Evolutionary conservation across 2,888 invertebrate genomes (phyloP), one percentile per base, ranked within the genome.

Genomic region (Adela reaumurella): DNA sequence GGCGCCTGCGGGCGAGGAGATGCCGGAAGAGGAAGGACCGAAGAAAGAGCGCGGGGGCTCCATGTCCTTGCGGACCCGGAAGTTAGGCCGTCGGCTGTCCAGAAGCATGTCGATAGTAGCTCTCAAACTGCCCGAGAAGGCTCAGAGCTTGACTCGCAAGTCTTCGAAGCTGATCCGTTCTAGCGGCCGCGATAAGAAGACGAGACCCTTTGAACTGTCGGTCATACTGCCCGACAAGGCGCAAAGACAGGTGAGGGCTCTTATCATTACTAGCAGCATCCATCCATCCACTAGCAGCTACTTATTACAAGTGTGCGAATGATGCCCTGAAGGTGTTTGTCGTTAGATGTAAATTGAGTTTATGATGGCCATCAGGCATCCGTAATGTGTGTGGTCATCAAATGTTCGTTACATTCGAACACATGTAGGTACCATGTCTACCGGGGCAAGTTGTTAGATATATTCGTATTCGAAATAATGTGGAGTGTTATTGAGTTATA

Each of bases 181-280:
- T 49, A 82, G 81, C 44, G 81, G 76, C 54, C 73, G 82, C 24
- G 81, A 84, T 58, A 80, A 83, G 57, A 82, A 82, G 59, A 81
- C 81, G 54, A 73, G 81, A 58, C 68, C 80, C 45, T 79, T 84
- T 56, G 85, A 85, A 56, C 77, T 86, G 50, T 83, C 84, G 14
- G 78, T 85, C 51, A 85, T 85, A 58, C 81, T 83, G 42, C 86
- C 86, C 28, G 85, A 86, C 61, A 85, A 85, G 68, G 79, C 83
- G 10, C 85, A 84, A 60, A 81, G 79, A 69, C 82, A 83, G 77
- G 86, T 86, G 69, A 74, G 68, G 64, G 49, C 41, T 45, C 10
- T 49, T 49, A 51, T 51, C 43, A n/a, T n/a, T n/a, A n/a, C n/a
- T n/a, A n/a, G n/a, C n/a, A n/a, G n/a, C n/a, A n/a, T n/a, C n/a